phyloP scores from a whole-genome alignment of 2,888 invertebrate species.

The Seladonia tumulorum region DNA sequence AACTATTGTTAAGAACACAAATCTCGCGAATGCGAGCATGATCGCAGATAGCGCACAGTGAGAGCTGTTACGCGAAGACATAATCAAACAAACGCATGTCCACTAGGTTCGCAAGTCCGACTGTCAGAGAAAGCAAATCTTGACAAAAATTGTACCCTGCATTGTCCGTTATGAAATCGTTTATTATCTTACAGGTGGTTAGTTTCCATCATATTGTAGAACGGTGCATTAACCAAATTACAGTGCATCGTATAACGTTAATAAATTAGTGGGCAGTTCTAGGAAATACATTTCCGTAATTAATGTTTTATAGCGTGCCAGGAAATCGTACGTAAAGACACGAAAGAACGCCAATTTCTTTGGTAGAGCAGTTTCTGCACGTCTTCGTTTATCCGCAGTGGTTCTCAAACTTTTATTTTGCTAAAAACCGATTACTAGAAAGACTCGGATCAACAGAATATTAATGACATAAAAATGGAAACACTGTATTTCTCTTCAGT shows the following conservation, averaged over 20 bases:
- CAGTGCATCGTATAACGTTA: background rate
- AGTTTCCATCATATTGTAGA: background rate
- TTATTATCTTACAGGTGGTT: background rate
- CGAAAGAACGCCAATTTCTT: background rate
- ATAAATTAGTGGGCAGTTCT: background rate
- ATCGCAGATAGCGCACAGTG: background rate
- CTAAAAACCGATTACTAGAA: too few relatives aligned
- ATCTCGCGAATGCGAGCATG: background rate
- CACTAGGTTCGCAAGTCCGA: too few relatives aligned
- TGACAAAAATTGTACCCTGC: background rate
- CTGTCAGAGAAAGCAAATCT: too few relatives aligned
- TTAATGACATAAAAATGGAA: too few relatives aligned
- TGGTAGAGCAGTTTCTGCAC: background rate
- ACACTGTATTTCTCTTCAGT: too few relatives aligned
- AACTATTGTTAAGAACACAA: background rate
- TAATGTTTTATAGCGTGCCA: background rate
- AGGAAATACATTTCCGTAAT: slow-evolving; percentile 6
- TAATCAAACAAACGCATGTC: too few relatives aligned
- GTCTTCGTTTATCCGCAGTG: background rate
- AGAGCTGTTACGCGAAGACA: background rate
- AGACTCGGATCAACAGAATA: too few relatives aligned
- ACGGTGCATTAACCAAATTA: background rate
- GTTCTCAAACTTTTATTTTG: background rate
- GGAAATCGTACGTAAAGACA: background rate
- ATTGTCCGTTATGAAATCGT: background rate